Percentiles rank a stretch among this genome's conserved stretches.
phyloP scores from a whole-genome alignment of 1,140 invertebrate species.

The Acromyrmex echinatior region DNA sequence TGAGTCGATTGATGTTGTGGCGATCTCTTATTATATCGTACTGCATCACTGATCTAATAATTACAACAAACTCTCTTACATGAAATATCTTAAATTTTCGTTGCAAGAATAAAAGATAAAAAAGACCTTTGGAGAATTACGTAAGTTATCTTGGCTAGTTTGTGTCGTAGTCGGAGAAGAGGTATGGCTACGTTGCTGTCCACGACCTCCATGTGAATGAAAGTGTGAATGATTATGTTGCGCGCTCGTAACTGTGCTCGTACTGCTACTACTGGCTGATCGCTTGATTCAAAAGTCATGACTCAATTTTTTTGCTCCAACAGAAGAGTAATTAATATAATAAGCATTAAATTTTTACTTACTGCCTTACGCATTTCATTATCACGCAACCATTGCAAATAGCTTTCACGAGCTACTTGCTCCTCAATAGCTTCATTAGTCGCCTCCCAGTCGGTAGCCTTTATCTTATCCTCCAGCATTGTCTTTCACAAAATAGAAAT shows the following conservation, averaged over 20 bases:
- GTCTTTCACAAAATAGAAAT: constrained; percentile 87
- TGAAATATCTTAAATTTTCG: not conserved
- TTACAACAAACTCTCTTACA: constrained; percentile 17
- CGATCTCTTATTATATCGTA: constrained; percentile 82
- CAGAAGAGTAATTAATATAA: not conserved
- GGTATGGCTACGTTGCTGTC: constrained; percentile 82
- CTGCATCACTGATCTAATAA: constrained; percentile 77
- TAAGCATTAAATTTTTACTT: constrained; percentile 69
- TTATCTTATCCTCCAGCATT: constrained; percentile 97
- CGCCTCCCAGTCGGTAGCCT: constrained; percentile 97
- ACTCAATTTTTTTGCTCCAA: constrained; percentile 27
- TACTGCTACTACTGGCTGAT: constrained; percentile 84
- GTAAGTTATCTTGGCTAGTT: constrained; percentile 82
- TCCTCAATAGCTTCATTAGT: constrained; percentile 97
- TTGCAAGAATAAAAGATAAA: constrained; percentile 19
- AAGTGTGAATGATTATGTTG: constrained; percentile 84
- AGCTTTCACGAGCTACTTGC: constrained; percentile 96
- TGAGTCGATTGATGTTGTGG: constrained; percentile 83
- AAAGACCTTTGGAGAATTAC: constrained; percentile 83
- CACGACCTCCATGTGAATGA: constrained; percentile 82
- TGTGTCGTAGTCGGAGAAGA: constrained; percentile 82
- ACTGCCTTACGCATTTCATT: constrained; percentile 89
- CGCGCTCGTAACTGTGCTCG: constrained; percentile 84
- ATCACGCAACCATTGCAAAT: constrained; percentile 94
- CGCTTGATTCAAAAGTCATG: constrained; percentile 76